Conservation (phyloP, 2,797 vertebrate genomes). For the Phoebastria nigripes region DNA sequence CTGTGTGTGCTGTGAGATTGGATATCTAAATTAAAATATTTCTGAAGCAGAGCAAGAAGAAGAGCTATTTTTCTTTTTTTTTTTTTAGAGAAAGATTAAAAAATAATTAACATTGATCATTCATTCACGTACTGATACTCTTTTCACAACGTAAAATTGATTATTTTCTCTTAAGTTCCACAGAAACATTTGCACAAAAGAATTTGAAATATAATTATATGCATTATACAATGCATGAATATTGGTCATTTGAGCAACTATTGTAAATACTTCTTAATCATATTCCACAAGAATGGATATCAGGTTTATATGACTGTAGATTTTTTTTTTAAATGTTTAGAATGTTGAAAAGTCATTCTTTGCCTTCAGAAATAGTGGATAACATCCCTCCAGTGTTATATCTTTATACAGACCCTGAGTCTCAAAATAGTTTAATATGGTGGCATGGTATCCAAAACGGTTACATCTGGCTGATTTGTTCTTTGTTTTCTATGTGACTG, state of each 20-base stretch:
- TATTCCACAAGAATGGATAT: too few species aligned
- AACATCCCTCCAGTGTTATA: not conserved
- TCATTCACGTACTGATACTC: not conserved
- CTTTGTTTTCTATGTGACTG: not conserved
- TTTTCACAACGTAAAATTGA: not conserved
- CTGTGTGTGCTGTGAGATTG: not conserved
- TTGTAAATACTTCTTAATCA: not conserved
- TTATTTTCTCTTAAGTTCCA: not conserved
- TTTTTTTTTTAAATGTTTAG: not conserved
- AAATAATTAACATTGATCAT: not conserved
- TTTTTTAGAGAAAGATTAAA: not conserved
- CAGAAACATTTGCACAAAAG: not conserved
- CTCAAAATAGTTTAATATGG: rapidly evolving
- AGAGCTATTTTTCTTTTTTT: not conserved
- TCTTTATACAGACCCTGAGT: not conserved
- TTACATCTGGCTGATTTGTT: not conserved
- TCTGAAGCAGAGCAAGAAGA: not conserved
- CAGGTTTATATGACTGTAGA: not conserved
- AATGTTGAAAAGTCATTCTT: not conserved
- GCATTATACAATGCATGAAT: not conserved
- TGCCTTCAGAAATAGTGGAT: not conserved
- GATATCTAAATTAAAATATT: not conserved
- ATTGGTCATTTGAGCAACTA: not conserved
- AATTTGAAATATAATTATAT: not conserved
- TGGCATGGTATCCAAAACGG: not conserved